Conservation (phyloP, 2,113 vertebrate genomes). For the Desmodus rotundus region DNA sequence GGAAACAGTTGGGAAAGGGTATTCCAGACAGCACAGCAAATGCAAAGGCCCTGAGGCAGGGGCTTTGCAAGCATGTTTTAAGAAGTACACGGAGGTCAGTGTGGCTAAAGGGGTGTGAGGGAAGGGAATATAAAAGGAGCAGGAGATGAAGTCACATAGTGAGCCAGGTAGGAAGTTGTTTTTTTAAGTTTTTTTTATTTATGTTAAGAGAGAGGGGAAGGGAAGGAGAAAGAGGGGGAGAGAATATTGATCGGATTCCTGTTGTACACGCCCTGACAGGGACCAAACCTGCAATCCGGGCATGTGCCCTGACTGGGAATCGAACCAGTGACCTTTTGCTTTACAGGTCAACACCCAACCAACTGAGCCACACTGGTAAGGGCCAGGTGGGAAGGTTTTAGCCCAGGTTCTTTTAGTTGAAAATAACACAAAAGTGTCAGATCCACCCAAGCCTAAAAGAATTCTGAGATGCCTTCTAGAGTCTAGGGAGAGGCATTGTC, state of each 20-base stretch:
- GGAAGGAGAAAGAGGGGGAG: too few species aligned
- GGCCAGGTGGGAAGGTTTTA: background rate
- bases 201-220: too few species aligned
- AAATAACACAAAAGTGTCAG: background rate
- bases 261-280: too few species aligned
- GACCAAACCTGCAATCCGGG: too few species aligned
- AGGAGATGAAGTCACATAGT: background rate
- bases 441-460: background rate
- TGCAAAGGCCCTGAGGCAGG: background rate
- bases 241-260: too few species aligned
- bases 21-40: background rate
- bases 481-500: background rate
- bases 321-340: too few species aligned
- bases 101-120: background rate
- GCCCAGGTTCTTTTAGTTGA: background rate
- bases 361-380: too few species aligned
- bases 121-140: background rate
- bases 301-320: too few species aligned
- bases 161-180: background rate
- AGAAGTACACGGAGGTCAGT: background rate
- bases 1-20: background rate
- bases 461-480: background rate
- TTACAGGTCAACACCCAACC: too few species aligned
- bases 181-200: background rate
- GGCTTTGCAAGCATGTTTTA: background rate